Conservation (phyloP, 1,140 invertebrate species). For the Aphaenogaster rudis region DNA sequence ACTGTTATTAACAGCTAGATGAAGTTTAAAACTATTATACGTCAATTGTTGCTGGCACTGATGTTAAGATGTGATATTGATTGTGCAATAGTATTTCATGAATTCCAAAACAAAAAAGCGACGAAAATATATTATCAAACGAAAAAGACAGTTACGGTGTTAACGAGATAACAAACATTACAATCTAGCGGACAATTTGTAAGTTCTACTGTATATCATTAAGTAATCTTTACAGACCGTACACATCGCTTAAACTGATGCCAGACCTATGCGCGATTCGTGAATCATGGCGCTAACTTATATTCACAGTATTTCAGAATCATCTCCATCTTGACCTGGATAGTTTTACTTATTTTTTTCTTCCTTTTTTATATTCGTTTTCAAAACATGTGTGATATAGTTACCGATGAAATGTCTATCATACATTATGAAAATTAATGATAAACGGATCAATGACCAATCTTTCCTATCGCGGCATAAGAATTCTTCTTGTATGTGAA, state of each 20-base stretch:
- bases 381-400: background rate
- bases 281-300: background rate
- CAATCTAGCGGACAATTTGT: slow-evolving; percentile 35
- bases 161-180: slow-evolving; percentile 37
- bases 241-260: background rate
- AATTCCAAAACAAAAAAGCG: background rate
- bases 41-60: background rate
- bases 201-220: slow-evolving; percentile 35
- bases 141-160: background rate
- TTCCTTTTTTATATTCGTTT: background rate
- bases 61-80: slow-evolving; percentile 1
- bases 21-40: slow-evolving; percentile 3
- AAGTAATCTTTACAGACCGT: slow-evolving; percentile 53
- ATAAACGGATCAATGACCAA: background rate
- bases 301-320: slow-evolving; percentile 16
- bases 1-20: background rate
- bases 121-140: background rate
- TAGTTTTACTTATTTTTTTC: background rate
- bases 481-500: background rate
- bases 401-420: background rate
- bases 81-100: background rate
- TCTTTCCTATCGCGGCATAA: background rate
- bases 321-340: background rate
- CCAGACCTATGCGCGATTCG: background rate
- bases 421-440: background rate